Evolutionary conservation across 2,888 invertebrate species (phyloP), one percentile per base, ranked within the genome.

Genomic region (Drosophila atripex): DNA sequence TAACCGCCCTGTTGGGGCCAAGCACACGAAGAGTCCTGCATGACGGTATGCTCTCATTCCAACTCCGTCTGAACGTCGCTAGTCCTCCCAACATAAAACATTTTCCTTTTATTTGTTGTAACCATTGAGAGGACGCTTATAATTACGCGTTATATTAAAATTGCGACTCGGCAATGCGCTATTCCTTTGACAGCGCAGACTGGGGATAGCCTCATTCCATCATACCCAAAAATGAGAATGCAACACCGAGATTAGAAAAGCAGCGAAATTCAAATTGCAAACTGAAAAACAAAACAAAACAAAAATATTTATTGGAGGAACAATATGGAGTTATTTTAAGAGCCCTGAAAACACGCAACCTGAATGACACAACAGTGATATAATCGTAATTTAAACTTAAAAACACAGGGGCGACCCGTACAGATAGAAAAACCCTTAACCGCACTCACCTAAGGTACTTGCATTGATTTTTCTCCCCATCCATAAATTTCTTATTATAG

Each of bases 381-480:
- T 56, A 69, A 69, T 69, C 53, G 64, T 25, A 63, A 41, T 49
- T 47, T 45, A 43, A 21, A 45, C 14, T 11, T 14, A 35, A 38
- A 25, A 25, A 18, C 25, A 18, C 57, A 21, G 11, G 41, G 41
- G 18, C 23, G 9, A 51, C 25, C 16, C 56, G 41, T 21, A 28
- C n/a, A 35, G 7, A n/a, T 35, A 14, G 2, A 35, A 30, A 39
- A 51, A 53, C 30, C 43, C 43, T 51, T 41, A 45, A 43, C 50
- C 57, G 35, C 25, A 35, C 63, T 43, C 50, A 54, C 39, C 12
- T 32, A 59, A 50, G 49, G 64, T 71, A 30, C 35, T 14, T 9
- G 32, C 60, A 68, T 68, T 68, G 68, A 68, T 68, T 68, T 66
- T 66, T 66, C 59, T 28, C 43, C 69, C 53, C 39, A 18, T 49